Evolutionary conservation across 2,113 vertebrate species (phyloP), one percentile per base, ranked within the genome.

Genomic region (Verasper variegatus): DNA sequence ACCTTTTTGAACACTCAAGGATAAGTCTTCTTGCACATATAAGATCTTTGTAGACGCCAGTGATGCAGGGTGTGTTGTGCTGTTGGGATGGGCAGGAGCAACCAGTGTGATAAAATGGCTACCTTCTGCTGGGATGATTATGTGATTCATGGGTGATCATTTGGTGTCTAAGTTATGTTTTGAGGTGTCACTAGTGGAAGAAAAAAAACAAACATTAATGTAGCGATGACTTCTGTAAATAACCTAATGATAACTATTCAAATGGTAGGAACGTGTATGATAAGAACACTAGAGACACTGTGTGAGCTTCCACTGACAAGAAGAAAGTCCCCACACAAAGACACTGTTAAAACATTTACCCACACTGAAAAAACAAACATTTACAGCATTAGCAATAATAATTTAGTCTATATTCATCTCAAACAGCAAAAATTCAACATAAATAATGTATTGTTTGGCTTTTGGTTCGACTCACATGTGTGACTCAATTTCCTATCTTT

Each of bases 31-130:
- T 2, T 23, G 31, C 26, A 1, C n/a, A 17, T 11, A 64, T 9
- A 76, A 11, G 45, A 80, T 76, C 77, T 80, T 65, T 76, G 60
- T 7, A 42, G 24, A 42, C 0, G 51, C 42, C 5, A 20, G 49
- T 17, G 27, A 31, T 35, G 13, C 15, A 21, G 42, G 6, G 1
- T 54, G n/a, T 61, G 26, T 31, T 59, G 56, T 26, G 20, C 20
- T 54, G 20, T 58, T 51, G 14, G 47, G 1, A 51, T 51, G 47
- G 47, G 47, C 47, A 51, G 47, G 47, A 17, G 47, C 17, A 51
- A 17, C 18, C 47, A 51, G 40, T 42, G 40, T 6, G 18, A 17
- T 17, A 51, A 51, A 18, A 18, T 51, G 47, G 14, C 47, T 17
- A 8, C 15, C 47, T 51, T 17, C 47, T 2, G 47, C 17, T 51